These are phyloP conservation scores for Luscinia megarhynchos DNA, from an alignment of 2,797 vertebrate genomes.

Conservation along the genomic window DNA sequence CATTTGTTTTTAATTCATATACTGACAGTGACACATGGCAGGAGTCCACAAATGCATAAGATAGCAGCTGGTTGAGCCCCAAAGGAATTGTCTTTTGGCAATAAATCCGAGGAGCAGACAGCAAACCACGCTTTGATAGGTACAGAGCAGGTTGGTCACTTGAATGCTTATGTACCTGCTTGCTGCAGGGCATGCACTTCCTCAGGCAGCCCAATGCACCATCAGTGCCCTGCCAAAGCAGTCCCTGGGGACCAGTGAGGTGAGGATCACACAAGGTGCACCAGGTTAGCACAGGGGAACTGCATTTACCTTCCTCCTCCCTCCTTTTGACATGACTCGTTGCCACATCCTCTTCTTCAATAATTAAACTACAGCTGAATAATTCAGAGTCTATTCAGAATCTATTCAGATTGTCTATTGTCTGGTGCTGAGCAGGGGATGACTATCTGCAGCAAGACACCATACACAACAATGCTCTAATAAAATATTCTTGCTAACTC, in stretches of 20 bases:
- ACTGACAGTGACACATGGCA: conserved; percentile 30
- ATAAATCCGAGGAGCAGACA: not conserved
- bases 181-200: not conserved
- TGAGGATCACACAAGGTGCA: not conserved
- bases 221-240: not conserved
- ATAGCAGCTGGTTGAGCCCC: conserved; percentile 32
- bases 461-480: not conserved
- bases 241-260: not conserved
- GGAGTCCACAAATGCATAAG: conserved; percentile 4
- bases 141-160: conserved; percentile 2
- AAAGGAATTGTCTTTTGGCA: conserved; percentile 13
- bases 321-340: not conserved
- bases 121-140: not conserved
- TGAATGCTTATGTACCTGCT: not conserved
- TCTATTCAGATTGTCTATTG: not conserved
- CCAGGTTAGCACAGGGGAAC: not conserved
- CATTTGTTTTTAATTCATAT: conserved; percentile 52
- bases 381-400: conserved; percentile 1
- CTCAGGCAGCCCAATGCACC: not conserved
- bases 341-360: not conserved
- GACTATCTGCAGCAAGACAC: not conserved
- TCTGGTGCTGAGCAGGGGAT: not conserved
- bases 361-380: conserved; percentile 21
- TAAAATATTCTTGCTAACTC: not conserved
- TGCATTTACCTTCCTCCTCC: not conserved